phyloP scores from a whole-genome alignment of 2,888 invertebrate genomes.

The Bibio marci region DNA sequence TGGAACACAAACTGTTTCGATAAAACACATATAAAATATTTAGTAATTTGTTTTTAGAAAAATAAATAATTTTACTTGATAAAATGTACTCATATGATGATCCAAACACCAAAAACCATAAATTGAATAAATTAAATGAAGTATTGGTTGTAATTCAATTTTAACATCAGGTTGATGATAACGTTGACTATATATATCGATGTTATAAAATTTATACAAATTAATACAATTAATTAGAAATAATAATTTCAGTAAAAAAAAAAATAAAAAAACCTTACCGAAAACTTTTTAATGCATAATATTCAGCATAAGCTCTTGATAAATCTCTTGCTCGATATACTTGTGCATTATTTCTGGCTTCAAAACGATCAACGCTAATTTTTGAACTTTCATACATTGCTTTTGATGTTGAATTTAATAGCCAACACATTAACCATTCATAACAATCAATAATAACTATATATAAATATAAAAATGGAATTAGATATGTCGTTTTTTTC shows the following conservation, averaged over 20 bases:
- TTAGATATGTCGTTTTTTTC: too few relatives aligned
- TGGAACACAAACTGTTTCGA: too few relatives aligned
- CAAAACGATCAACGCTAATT: constrained; percentile 47
- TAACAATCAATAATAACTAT: constrained; percentile 54
- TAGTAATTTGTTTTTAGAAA: too few relatives aligned
- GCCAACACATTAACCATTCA: constrained; percentile 70
- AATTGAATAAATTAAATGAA: constrained; percentile 36
- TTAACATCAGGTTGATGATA: constrained; percentile 23
- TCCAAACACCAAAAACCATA: constrained; percentile 45
- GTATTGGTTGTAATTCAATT: constrained; percentile 19
- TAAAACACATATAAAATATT: too few relatives aligned
- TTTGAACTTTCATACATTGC: constrained; percentile 38
- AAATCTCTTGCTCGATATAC: constrained; percentile 62
- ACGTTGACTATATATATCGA: constrained; percentile 11
- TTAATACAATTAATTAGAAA: constrained; percentile 25
- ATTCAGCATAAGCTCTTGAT: constrained; percentile 62
- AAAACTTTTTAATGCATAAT: constrained; percentile 32
- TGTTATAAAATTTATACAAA: constrained; percentile 32
- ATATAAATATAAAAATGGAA: constrained; percentile 18
- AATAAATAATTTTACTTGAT: constrained; percentile 36
- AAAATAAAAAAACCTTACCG: constrained; percentile 2
- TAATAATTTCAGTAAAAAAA: constrained; percentile 6
- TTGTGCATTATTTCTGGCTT: constrained; percentile 63
- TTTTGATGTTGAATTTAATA: constrained; percentile 49
- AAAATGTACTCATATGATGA: constrained; percentile 52